phyloP scores from a whole-genome alignment of 1,140 invertebrate genomes.

The Cotesia chilonis region DNA sequence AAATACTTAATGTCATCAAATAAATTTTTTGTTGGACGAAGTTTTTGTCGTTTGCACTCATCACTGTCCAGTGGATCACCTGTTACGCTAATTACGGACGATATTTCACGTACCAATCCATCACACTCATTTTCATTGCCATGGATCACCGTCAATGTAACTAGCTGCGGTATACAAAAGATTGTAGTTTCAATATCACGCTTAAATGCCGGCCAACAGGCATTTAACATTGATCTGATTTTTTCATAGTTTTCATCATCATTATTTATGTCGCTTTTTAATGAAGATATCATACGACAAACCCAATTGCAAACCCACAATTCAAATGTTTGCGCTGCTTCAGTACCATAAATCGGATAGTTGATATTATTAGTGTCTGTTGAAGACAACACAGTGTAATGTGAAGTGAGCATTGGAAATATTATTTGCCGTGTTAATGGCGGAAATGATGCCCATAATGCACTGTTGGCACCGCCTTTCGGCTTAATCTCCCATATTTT shows the following conservation, averaged over 20 bases:
- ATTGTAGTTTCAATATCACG: constrained; percentile 74
- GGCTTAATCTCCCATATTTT: constrained; percentile 75
- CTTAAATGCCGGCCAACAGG: constrained; percentile 75
- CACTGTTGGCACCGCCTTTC: constrained; percentile 64
- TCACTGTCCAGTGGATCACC: constrained; percentile 52
- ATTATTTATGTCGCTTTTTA: constrained; percentile 27
- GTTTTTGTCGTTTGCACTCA: constrained; percentile 50
- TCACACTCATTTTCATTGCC: constrained; percentile 42
- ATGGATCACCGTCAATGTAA: constrained; percentile 59
- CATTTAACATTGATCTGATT: constrained; percentile 65
- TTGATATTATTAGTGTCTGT: constrained; percentile 42
- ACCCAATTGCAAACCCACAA: constrained; percentile 78
- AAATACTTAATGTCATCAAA: not conserved
- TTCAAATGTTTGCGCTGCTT: constrained; percentile 71
- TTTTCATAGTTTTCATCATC: constrained; percentile 34
- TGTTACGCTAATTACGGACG: constrained; percentile 54
- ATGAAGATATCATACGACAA: constrained; percentile 53
- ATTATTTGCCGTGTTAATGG: constrained; percentile 76
- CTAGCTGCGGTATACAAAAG: constrained; percentile 77
- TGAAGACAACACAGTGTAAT: constrained; percentile 51
- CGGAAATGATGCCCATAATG: constrained; percentile 75
- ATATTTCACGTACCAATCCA: constrained; percentile 57
- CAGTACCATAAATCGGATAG: constrained; percentile 66
- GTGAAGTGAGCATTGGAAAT: constrained; percentile 74
- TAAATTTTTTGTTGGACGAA: constrained; percentile 36